Conservation (phyloP, 2,113 vertebrate genomes). For the Callithrix jacchus region DNA sequence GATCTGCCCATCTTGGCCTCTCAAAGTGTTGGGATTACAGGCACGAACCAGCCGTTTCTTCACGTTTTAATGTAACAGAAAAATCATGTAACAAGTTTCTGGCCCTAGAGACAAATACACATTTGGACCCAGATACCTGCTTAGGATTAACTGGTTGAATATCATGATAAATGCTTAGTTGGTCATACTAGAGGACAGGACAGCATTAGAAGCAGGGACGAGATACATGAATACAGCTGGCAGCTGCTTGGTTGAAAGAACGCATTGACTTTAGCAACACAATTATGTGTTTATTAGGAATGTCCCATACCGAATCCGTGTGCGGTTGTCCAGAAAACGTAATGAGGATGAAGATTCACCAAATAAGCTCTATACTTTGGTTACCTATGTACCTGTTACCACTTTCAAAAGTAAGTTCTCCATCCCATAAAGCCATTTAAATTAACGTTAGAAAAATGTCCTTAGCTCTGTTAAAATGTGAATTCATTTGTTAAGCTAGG, state of each 20-base stretch:
- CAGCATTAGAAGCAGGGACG: background rate
- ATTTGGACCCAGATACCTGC: background rate
- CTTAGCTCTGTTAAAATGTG: background rate
- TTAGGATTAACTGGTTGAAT: background rate
- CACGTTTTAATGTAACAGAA: background rate
- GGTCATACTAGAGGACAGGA: background rate
- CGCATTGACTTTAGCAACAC: background rate
- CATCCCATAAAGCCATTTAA: background rate
- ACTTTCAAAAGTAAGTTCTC: constrained; percentile 93
- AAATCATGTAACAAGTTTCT: background rate
- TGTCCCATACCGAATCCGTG: constrained; percentile 95
- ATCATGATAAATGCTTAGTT: background rate
- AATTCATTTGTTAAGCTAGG: background rate
- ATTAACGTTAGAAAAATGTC: background rate
- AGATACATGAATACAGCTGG: background rate
- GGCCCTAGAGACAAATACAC: background rate
- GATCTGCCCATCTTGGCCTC: too few species aligned
- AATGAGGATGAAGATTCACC: constrained; percentile 98
- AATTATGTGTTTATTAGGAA: constrained; percentile 83
- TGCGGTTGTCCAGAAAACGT: constrained; percentile 95
- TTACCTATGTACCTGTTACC: constrained; percentile 96
- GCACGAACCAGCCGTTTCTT: background rate
- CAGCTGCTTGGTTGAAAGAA: background rate
- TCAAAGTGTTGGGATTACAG: too few species aligned
- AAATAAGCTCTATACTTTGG: constrained; percentile 97